A percentile compares a stretch with the other conserved stretches of the same genome.
phyloP scores from a whole-genome alignment of 2,113 vertebrate genomes.

The Ophiodon elongatus region DNA sequence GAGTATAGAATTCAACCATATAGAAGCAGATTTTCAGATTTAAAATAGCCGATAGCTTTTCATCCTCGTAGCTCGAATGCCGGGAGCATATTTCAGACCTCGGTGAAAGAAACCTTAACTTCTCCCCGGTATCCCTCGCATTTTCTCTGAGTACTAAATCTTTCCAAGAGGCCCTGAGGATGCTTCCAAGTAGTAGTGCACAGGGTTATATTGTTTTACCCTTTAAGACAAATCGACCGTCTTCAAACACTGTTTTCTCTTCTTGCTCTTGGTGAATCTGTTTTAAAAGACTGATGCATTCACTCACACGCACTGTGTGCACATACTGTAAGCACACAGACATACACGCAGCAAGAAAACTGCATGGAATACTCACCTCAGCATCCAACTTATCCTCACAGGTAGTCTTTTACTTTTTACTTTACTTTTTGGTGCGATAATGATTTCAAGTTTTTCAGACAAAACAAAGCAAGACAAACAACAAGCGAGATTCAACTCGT shows the following conservation, averaged over 20 bases:
- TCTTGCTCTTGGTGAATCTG: conserved; percentile 48
- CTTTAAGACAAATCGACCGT: conserved; percentile 70
- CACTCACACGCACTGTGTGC: not conserved
- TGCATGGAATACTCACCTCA: not conserved
- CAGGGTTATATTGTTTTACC: conserved; percentile 78
- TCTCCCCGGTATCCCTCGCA: conserved; percentile 65
- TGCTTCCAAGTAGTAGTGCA: conserved; percentile 69
- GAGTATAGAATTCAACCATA: conserved; percentile 68
- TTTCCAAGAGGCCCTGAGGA: conserved; percentile 72
- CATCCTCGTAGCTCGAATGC: conserved; percentile 58
- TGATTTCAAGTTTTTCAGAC: conserved; percentile 21
- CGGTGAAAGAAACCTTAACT: conserved; percentile 66
- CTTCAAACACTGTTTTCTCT: conserved; percentile 63
- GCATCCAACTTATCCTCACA: not conserved
- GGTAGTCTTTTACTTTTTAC: not conserved
- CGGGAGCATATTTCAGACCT: conserved; percentile 67
- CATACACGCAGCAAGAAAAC: not conserved
- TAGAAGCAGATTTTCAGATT: conserved; percentile 65
- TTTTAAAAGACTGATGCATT: conserved; percentile 45
- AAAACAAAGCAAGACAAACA: conserved; percentile 38
- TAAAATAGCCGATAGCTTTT: conserved; percentile 66
- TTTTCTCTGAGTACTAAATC: conserved; percentile 68
- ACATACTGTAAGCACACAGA: not conserved
- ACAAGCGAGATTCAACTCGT: conserved; percentile 31
- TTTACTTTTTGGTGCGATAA: conserved; percentile 16